A percentile compares a stretch with the other conserved stretches of the same genome.
Conservation (phyloP, 2,797 vertebrate genomes). For the Phoeniculus purpureus region DNA sequence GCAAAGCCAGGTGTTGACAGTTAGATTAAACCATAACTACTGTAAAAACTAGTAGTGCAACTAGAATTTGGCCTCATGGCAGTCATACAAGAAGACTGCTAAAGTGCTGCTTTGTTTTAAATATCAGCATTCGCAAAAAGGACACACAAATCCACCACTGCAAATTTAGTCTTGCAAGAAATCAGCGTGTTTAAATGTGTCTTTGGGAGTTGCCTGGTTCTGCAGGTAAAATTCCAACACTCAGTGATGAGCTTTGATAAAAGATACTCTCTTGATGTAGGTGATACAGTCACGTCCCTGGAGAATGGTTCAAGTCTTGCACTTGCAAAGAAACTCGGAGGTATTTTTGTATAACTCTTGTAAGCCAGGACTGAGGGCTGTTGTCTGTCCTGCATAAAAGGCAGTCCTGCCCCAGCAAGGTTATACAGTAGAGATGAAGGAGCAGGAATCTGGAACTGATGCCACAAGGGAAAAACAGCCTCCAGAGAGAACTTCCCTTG, state of each 20-base stretch:
- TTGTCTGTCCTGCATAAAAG: neutral
- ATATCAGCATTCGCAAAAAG: neutral
- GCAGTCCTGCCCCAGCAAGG: neutral
- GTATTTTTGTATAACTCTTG: neutral
- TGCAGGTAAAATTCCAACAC: neutral
- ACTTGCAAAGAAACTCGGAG: neutral
- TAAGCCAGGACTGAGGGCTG: neutral
- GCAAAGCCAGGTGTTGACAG: neutral
- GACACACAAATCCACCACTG: neutral
- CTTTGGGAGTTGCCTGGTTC: neutral
- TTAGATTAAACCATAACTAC: neutral
- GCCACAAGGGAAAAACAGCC: neutral
- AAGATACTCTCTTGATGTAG: neutral
- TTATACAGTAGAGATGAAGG: neutral
- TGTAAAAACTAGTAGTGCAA: neutral
- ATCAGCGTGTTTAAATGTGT: neutral
- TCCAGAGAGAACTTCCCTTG: neutral
- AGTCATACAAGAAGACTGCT: neutral
- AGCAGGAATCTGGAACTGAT: neutral
- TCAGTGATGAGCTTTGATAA: neutral
- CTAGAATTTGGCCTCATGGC: neutral
- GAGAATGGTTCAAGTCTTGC: neutral
- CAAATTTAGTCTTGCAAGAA: neutral
- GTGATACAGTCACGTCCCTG: neutral
- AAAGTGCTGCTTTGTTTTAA: neutral